These are phyloP conservation scores for Mugil cephalus DNA, from an alignment of 2,113 vertebrate genomes.

Conservation along the genomic window DNA sequence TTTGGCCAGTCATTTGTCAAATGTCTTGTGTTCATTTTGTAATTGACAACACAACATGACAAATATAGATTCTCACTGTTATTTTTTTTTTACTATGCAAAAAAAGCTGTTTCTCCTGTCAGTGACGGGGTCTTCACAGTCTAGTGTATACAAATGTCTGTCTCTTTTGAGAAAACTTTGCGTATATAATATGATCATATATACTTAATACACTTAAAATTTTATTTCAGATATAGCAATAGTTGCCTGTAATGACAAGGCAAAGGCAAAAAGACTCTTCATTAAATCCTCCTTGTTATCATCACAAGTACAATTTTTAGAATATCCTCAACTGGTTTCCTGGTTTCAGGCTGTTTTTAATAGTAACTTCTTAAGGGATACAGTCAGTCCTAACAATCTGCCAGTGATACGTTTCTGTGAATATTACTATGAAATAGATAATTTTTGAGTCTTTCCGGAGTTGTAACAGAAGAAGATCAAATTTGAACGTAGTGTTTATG, in stretches of 20 bases:
- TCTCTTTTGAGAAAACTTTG: slow-evolving; percentile 5
- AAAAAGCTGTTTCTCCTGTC: background rate
- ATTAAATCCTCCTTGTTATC: slow-evolving; percentile 1
- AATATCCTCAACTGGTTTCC: slow-evolving; percentile 8
- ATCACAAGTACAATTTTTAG: slow-evolving; percentile 2
- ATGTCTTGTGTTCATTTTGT: slow-evolving; percentile 5
- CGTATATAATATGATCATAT: background rate
- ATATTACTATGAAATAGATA: no score
- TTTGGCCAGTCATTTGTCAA: slow-evolving; percentile 22
- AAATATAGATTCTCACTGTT: background rate
- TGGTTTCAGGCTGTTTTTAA: slow-evolving; percentile 18
- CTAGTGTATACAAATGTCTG: background rate
- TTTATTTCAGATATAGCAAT: background rate
- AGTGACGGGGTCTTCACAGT: background rate
- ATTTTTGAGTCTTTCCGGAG: background rate
- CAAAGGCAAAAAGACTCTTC: background rate
- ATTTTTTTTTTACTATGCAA: background rate
- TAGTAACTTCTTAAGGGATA: slow-evolving; percentile 20
- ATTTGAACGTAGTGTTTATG: background rate
- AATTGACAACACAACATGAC: background rate
- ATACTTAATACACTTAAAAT: background rate
- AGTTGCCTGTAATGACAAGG: slow-evolving; percentile 6
- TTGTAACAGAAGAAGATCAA: background rate
- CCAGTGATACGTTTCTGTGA: slow-evolving; percentile 10
- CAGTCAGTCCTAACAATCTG: slow-evolving; percentile 5